These are phyloP conservation scores for Phallusia fumigata DNA, from an alignment of 23 tunicate species.

Conservation along the genomic window DNA sequence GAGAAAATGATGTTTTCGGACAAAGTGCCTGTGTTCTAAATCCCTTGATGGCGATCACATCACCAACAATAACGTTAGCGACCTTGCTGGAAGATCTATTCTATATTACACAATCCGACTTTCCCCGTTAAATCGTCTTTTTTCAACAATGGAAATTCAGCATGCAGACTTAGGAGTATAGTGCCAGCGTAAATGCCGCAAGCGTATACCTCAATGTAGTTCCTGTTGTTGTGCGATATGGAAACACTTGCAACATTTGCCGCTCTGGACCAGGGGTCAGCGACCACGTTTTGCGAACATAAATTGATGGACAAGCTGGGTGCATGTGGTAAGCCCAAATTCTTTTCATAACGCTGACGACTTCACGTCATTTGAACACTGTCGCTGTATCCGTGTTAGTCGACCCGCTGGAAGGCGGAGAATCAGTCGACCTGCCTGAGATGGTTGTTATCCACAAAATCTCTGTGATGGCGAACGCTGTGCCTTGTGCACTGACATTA, in stretches of 20 bases:
- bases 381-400: background rate
- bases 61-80: background rate
- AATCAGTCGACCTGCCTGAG: background rate
- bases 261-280: slow-evolving; percentile 30
- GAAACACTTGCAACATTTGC: background rate
- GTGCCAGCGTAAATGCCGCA: slow-evolving; percentile 2
- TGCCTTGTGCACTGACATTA: background rate
- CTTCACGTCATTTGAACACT: background rate
- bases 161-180: background rate
- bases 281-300: background rate
- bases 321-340: background rate
- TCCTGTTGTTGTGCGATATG: slow-evolving; percentile 19
- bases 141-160: too few species aligned
- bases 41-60: background rate
- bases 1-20: background rate
- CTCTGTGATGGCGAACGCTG: background rate
- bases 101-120: background rate
- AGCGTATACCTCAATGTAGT: slow-evolving; percentile 27
- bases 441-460: background rate
- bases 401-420: background rate
- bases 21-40: background rate
- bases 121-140: background rate
- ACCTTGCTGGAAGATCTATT: background rate
- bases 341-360: background rate
- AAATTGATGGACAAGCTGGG: background rate